Conservation (phyloP, 2,888 invertebrate genomes). For the Oithona nana region DNA sequence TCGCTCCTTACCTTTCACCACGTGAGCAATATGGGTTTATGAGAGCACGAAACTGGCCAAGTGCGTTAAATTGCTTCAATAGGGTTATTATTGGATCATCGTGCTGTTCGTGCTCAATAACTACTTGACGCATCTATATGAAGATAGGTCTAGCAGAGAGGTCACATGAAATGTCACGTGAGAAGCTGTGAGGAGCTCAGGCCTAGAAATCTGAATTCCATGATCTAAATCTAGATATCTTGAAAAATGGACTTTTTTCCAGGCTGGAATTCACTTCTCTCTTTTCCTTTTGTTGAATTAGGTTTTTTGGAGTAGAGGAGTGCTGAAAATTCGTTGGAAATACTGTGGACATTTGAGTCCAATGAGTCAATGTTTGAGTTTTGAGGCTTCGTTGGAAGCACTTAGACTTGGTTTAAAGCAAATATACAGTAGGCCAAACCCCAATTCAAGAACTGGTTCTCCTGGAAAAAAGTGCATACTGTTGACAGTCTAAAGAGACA, state of each 20-base stretch:
- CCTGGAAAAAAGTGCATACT: too few species aligned
- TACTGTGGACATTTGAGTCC: too few species aligned
- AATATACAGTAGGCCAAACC: background rate
- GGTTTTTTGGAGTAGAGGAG: background rate
- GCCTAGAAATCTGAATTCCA: too few species aligned
- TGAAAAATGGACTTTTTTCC: too few species aligned
- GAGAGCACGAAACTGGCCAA: background rate
- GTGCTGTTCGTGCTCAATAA: background rate
- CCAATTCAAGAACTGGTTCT: background rate
- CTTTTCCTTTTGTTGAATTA: background rate
- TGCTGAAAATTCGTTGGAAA: background rate
- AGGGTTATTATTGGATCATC: background rate
- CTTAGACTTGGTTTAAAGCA: background rate
- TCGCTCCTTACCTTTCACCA: background rate
- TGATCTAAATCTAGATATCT: too few species aligned
- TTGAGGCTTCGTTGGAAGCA: background rate
- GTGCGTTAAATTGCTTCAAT: background rate
- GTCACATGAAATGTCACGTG: background rate
- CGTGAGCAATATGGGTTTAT: background rate
- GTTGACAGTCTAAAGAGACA: too few species aligned
- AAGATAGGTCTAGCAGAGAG: background rate
- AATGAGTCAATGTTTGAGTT: background rate
- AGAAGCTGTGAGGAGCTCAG: background rate
- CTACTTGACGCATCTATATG: background rate
- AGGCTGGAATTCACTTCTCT: background rate